These are phyloP conservation scores for Mesoligia furuncula DNA, from an alignment of 2,888 invertebrate species.

Conservation along the genomic window DNA sequence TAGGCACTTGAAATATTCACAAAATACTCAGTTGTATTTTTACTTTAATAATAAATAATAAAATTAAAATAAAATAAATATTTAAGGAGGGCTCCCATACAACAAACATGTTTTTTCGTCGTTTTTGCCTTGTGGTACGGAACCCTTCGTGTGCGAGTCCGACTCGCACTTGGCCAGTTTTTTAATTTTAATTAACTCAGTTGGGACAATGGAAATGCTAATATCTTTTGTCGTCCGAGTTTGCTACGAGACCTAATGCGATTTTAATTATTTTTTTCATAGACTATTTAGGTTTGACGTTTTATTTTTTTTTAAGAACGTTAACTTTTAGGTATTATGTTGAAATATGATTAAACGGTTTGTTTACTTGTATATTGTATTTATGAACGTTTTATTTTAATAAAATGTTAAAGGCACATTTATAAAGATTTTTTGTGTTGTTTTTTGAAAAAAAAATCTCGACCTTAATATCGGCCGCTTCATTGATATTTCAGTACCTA, in stretches of 20 bases:
- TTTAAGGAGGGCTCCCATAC: too few species aligned
- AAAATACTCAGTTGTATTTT: too few species aligned
- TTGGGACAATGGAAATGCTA: conserved; percentile 45
- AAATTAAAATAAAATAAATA: too few species aligned
- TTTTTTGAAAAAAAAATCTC: neutral
- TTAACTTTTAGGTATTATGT: conserved; percentile 5
- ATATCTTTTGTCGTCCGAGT: conserved; percentile 35
- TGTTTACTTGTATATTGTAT: conserved; percentile 1
- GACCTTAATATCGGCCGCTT: too few species aligned
- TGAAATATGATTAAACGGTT: conserved; percentile 21
- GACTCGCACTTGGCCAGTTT: neutral
- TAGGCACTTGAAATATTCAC: too few species aligned
- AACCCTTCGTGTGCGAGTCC: neutral
- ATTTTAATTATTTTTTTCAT: conserved; percentile 51
- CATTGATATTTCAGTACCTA: neutral
- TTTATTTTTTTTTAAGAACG: conserved; percentile 12
- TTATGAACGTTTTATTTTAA: neutral
- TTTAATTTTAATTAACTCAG: conserved; percentile 49
- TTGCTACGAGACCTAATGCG: conserved; percentile 46
- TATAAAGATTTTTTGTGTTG: too few species aligned
- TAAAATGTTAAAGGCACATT: neutral
- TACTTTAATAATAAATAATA: too few species aligned
- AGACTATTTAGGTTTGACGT: conserved; percentile 19
- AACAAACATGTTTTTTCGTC: too few species aligned
- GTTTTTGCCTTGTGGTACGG: too few species aligned